Base-by-base conservation (phyloP, 37 sponge, comb jelly and placozoan species). In the Geodia barretti region DNA sequence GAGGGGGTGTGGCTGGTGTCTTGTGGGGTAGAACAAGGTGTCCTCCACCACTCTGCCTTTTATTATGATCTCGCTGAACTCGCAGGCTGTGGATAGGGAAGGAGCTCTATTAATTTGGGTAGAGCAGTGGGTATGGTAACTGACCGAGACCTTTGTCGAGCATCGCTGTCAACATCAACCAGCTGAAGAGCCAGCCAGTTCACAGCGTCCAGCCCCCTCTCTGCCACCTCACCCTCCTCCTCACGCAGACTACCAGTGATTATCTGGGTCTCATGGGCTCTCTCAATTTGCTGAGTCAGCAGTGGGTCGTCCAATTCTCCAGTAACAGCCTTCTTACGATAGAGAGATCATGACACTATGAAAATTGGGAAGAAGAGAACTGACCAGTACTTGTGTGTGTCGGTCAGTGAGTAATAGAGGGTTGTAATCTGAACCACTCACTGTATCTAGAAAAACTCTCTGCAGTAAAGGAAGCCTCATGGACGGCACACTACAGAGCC, bases 151-250 rank as follows among this genome's bases (percentile, higher is more conserved):
- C 61, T 86, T 38, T 64, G 43, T 29, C 87, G 31, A 21, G 35
- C 54, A 1, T 76, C 38, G 31, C 92, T 91, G 65, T 87, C 80
- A 41, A 91, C 77, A 54, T 91, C 73, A 1, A 84, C 64, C 64
- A 91, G 72, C 35, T 91, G 61, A 84, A 91, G 83, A 2, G 84
- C 80, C 58, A 91, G 79, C 92, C 92, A 91, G 19, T 25, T 28
- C 11, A 85, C 74, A 40, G 81, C 41, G 37, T 87, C 76, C 60
- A 67, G 73, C n/a, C n/a, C n/a, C n/a, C n/a, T n/a, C n/a, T n/a
- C n/a, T 17, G 40, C 63, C 1, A 26, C 63, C 24, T 14, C 37
- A 11, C 35, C 42, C 41, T 74, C 83, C 62, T 35, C 62, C 20
- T 62, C 5, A 0, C 43, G 59, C 5, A 70, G 77, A 79, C 90